phyloP scores from a whole-genome alignment of 2,888 invertebrate genomes.

The Apamea crenata region DNA sequence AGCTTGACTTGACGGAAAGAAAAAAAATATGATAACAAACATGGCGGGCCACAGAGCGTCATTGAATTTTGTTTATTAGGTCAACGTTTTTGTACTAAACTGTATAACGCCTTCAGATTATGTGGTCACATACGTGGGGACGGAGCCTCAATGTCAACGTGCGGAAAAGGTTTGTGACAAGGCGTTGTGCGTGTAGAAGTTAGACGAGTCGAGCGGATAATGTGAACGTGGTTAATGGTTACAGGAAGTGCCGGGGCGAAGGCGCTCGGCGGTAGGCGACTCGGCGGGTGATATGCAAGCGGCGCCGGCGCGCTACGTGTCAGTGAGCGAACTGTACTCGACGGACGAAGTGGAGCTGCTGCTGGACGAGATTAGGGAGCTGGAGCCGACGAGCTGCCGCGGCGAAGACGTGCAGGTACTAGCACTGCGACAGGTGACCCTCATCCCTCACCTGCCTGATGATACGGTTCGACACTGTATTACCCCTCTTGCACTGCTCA shows the following conservation, averaged over 20 bases:
- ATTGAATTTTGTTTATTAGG: slow-evolving; percentile 79
- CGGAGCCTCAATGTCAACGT: slow-evolving; percentile 78
- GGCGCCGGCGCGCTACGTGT: slow-evolving; percentile 89
- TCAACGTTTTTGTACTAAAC: slow-evolving; percentile 65
- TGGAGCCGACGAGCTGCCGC: slow-evolving; percentile 89
- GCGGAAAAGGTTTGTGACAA: slow-evolving; percentile 76
- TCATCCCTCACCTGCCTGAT: neutral
- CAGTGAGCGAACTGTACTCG: slow-evolving; percentile 89
- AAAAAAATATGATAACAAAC: slow-evolving; percentile 84
- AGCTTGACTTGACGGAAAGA: slow-evolving; percentile 44
- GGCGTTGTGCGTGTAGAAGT: slow-evolving; percentile 8
- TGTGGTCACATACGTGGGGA: slow-evolving; percentile 77
- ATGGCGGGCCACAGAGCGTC: slow-evolving; percentile 86
- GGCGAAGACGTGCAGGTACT: slow-evolving; percentile 86
- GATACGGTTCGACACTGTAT: neutral
- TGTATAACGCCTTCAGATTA: slow-evolving; percentile 72
- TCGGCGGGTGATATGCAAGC: slow-evolving; percentile 87
- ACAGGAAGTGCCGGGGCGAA: slow-evolving; percentile 81
- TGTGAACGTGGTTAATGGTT: slow-evolving; percentile 65
- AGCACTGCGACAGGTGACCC: slow-evolving; percentile 19
- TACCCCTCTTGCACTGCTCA: slow-evolving; percentile 9
- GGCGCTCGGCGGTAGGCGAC: slow-evolving; percentile 81
- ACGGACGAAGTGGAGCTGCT: slow-evolving; percentile 90
- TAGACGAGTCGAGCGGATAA: slow-evolving; percentile 28
- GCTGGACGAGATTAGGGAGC: slow-evolving; percentile 89